phyloP scores from a whole-genome alignment of 2,888 invertebrate species.

The Tinea semifulvella region DNA sequence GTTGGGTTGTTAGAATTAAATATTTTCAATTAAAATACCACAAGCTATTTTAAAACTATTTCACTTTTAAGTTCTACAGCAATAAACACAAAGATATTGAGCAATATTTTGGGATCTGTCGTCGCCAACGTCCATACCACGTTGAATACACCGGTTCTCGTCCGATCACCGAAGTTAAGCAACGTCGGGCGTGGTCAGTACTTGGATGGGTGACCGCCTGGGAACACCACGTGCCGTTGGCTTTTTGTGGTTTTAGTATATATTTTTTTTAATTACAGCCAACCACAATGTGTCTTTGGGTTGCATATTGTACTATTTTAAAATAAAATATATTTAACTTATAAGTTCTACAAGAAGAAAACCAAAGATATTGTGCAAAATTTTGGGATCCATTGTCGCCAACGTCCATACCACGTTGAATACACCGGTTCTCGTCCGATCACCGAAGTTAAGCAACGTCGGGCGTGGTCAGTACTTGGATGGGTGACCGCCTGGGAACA shows the following conservation, averaged over 20 bases:
- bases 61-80: too few species aligned
- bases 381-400: too few species aligned
- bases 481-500: slow-evolving; percentile 28
- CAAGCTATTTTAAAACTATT: too few species aligned
- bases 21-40: too few species aligned
- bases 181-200: slow-evolving; percentile 26
- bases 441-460: slow-evolving; percentile 28
- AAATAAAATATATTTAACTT: too few species aligned
- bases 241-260: slow-evolving; percentile 21
- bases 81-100: too few species aligned
- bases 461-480: slow-evolving; percentile 27
- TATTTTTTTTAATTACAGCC: too few species aligned
- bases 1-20: too few species aligned
- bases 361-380: too few species aligned
- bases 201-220: slow-evolving; percentile 27
- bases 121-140: slow-evolving; percentile 26
- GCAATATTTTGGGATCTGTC: background rate
- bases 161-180: slow-evolving; percentile 28
- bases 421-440: slow-evolving; percentile 31
- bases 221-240: slow-evolving; percentile 25
- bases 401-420: slow-evolving; percentile 36
- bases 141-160: slow-evolving; percentile 27
- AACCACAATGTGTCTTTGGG: background rate
- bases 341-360: too few species aligned
- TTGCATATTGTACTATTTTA: too few species aligned